These are phyloP conservation scores for Seriola rivoliana DNA, from an alignment of 2,113 vertebrate species.

Conservation along the genomic window DNA sequence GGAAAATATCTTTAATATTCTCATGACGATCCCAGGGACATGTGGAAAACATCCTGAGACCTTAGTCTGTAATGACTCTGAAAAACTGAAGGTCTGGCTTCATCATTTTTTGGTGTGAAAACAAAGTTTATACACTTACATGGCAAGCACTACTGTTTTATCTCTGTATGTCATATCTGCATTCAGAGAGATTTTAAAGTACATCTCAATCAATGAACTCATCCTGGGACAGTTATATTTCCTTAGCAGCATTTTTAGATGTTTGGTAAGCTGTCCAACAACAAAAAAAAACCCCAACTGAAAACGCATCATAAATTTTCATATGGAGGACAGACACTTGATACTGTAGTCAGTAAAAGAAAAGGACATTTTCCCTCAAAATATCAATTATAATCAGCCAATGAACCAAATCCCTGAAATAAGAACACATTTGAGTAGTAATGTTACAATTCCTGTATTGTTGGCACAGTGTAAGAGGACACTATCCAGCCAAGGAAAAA, in stretches of 20 bases:
- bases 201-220: not conserved
- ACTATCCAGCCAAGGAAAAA: slow-evolving; percentile 45
- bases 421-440: slow-evolving; percentile 19
- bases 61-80: slow-evolving; percentile 89
- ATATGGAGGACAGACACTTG: slow-evolving; percentile 64
- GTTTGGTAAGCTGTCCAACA: slow-evolving; percentile 44
- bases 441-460: slow-evolving; percentile 40
- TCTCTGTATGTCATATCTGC: slow-evolving; percentile 4
- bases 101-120: slow-evolving; percentile 85
- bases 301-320: slow-evolving; percentile 67
- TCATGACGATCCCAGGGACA: slow-evolving; percentile 91
- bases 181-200: slow-evolving; percentile 4
- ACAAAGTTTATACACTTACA: slow-evolving; percentile 66
- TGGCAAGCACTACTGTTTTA: not conserved
- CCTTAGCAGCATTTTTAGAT: slow-evolving; percentile 36
- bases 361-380: slow-evolving; percentile 32
- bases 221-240: not conserved
- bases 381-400: slow-evolving; percentile 34
- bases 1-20: slow-evolving; percentile 96
- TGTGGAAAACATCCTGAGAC: slow-evolving; percentile 95
- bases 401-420: no score
- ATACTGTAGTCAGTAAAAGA: slow-evolving; percentile 37
- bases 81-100: slow-evolving; percentile 86
- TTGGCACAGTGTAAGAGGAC: slow-evolving; percentile 53
- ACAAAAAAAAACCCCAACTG: slow-evolving; percentile 31